Conservation (phyloP, 2,888 invertebrate species). For the Arrhopalites spinosus region DNA sequence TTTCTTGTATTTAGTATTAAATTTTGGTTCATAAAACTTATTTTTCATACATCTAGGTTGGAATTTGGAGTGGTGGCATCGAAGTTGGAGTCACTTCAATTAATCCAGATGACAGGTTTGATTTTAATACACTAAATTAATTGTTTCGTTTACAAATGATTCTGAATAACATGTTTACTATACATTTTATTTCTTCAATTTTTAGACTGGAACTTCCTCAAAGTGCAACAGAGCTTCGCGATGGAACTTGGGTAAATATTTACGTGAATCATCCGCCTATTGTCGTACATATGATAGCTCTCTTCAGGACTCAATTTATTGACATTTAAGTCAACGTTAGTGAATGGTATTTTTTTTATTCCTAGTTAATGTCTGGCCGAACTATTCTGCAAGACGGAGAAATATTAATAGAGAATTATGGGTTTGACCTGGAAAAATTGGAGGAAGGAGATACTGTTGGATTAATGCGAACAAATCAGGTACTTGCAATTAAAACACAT, state of each 20-base stretch:
- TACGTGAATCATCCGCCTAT: neutral
- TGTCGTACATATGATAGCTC: neutral
- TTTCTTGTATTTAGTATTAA: neutral
- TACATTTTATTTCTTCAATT: constrained; percentile 56
- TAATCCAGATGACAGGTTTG: constrained; percentile 72
- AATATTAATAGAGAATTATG: constrained; percentile 80
- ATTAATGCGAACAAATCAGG: constrained; percentile 78
- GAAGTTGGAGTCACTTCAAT: constrained; percentile 76
- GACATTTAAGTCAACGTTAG: no score
- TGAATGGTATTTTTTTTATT: constrained; percentile 13
- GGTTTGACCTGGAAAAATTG: constrained; percentile 80
- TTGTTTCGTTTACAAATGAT: no score
- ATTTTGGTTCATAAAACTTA: constrained; percentile 30
- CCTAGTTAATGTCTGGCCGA: constrained; percentile 81
- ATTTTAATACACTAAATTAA: neutral
- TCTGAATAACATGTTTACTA: no score
- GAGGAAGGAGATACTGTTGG: constrained; percentile 83
- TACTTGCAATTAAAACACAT: constrained; percentile 58
- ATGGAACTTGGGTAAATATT: constrained; percentile 77
- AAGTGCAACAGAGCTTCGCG: constrained; percentile 77
- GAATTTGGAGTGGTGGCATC: constrained; percentile 77
- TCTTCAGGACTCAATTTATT: no score
- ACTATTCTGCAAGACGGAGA: constrained; percentile 84
- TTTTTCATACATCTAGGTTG: constrained; percentile 65
- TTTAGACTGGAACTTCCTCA: constrained; percentile 68